Base-by-base conservation (phyloP, 2,888 invertebrate genomes). In the Sussaba pulchella region DNA sequence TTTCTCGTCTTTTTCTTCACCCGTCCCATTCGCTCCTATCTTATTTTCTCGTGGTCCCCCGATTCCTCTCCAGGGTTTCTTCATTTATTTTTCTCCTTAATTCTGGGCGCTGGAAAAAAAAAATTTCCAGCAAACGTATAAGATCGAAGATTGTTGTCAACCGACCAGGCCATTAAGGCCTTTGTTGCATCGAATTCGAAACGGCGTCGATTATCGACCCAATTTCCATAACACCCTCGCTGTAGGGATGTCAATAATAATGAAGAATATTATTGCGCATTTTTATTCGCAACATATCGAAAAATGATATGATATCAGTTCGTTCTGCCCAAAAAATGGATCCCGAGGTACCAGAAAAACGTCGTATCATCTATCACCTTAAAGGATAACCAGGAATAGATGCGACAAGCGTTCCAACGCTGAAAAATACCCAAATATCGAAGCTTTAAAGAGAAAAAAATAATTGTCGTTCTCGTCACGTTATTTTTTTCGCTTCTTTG, bases 21-120 rank as follows among this genome's bases (percentile, higher is more conserved):
- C n/a, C 43, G 6, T 41, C 21, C 19, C 43, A 17, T 24, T 57
- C 84, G 73, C 76, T 82, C 64, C 50, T 64, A 45, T 61, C 73
- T 43, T 69, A 74, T 77, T 78, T 79, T 69, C 63, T 79, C 61
- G 63, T 77, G 47, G 63, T 52, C 66, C 26, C 73, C 67, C 78
- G 74, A 82, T 82, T 83, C 78, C 79, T 79, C 81, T 83, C 81
- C 82, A 77, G 77, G 78, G 84, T 77, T 54, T 73, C 72, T 72
- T 59, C 12, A 31, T 63, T 47, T 26, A 45, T 31, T 57, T 57
- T 52, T 26, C 66, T 61, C 14, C 73, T 31, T 45, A 64, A 39
- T 63, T 24, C 52, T 69, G 17, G 54, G 41, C 54, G 26, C 57
- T 69, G 41, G 24, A 31, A 43, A 57, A 43, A 57, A 43, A 69